These are phyloP conservation scores for Synergus laeviventris DNA, from an alignment of 2,888 invertebrate species.

Conservation along the genomic window DNA sequence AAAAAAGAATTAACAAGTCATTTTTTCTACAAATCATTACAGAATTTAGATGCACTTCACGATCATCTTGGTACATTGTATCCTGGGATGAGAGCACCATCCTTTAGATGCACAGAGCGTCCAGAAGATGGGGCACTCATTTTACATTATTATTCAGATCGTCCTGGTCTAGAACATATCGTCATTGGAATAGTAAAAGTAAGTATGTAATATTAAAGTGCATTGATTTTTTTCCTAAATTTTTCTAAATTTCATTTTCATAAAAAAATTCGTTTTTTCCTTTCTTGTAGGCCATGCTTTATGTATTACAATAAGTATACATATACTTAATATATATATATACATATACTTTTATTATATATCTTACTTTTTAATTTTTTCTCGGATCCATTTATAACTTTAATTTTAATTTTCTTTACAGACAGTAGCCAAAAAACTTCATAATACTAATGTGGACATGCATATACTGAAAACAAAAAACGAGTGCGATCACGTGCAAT, in stretches of 20 bases:
- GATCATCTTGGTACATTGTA: slow-evolving; percentile 96
- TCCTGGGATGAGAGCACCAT: slow-evolving; percentile 96
- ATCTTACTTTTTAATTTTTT: too few species aligned
- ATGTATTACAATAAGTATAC: too few species aligned
- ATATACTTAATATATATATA: too few species aligned
- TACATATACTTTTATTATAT: too few species aligned
- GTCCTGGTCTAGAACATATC: slow-evolving; percentile 95
- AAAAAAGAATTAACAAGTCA: too few species aligned
- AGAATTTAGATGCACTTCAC: slow-evolving; percentile 97
- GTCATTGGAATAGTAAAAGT: slow-evolving; percentile 98
- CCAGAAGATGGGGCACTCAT: slow-evolving; percentile 92
- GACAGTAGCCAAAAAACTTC: slow-evolving; percentile 96
- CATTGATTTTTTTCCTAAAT: too few species aligned
- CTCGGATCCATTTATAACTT: too few species aligned
- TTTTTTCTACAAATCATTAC: slow-evolving; percentile 57
- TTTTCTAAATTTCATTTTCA: too few species aligned
- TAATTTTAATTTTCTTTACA: slow-evolving; percentile 69
- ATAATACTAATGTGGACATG: slow-evolving; percentile 94
- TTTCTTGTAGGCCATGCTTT: too few species aligned
- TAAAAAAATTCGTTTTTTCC: too few species aligned
- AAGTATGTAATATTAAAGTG: slow-evolving; percentile 67
- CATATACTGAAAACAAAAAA: slow-evolving; percentile 92
- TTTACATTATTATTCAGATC: slow-evolving; percentile 96
- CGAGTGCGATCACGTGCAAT: slow-evolving; percentile 94
- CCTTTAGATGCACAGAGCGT: slow-evolving; percentile 95